Evolutionary conservation across 2,888 invertebrate species (phyloP), one percentile per base, ranked within the genome.

Genomic region (Lymantria monacha): DNA sequence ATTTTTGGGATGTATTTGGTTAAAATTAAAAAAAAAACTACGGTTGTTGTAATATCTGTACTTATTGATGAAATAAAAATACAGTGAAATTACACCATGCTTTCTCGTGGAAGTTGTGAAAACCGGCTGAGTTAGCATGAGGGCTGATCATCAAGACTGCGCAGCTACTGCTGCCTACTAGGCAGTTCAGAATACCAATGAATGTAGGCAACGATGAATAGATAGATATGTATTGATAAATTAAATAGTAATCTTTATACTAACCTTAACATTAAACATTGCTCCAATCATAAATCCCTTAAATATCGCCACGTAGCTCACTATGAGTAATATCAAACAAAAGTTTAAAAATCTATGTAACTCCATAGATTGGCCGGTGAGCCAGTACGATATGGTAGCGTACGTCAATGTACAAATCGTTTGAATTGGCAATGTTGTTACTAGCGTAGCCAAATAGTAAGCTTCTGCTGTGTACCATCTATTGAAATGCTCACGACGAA

Each of bases 331-430:
- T 66, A 97, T 95, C 43, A 93, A 86, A 44, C 95, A 91, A 83
- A 95, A 97, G 58, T 95, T 88, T 7, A 92, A 74, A 73, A 98
- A 94, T 51, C 98, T 92, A 61, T 90, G 85, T 0, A 92, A 66
- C 66, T 98, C 97, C n/a, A 91, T 74, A 0, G 98, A 97, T 76
- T 98, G 98, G 14, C 94, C 94, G 0, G 98, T 98, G 93, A 98
- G 92, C 83, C 94, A 94, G 85, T 97, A 98, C 0, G 97, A 95
- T 46, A 97, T 94, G 51, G 93, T 79, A 8, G 95, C 94, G 73
- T 97, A 98, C 7, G 94, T 81, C 9, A 96, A 79, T 0, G 97
- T 96, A 68, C 95, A 95, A 15, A 95, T 80, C 0, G 95, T 84
- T 90, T 97, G 97, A 58, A 95, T 94, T 0, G 97, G 98, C 64